Evolutionary conservation across 2,797 vertebrate genomes (phyloP).

Genomic region (Eremophila alpestris): DNA sequence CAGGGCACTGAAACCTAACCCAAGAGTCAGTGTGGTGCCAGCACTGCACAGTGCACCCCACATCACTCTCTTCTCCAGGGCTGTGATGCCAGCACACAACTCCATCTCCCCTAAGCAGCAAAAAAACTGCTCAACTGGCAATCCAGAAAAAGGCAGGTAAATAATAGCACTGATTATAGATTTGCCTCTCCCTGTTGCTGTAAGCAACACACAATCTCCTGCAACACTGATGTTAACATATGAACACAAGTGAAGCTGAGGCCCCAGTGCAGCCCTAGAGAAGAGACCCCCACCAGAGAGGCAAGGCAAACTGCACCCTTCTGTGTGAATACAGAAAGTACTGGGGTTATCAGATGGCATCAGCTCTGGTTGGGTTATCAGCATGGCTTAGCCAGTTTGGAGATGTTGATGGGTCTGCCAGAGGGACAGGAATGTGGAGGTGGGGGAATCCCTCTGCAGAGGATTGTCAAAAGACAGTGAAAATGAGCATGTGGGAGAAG

Average conservation of each 20-base stretch:
- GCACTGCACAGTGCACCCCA: accelerated
- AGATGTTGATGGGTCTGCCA: not conserved
- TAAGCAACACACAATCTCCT: not conserved
- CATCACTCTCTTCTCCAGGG: not conserved
- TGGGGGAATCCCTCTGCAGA: not conserved
- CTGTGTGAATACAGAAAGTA: not conserved
- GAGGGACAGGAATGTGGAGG: not conserved
- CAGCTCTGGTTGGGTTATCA: not conserved
- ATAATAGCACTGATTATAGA: not conserved
- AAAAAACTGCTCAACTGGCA: not conserved
- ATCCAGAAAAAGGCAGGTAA: not conserved
- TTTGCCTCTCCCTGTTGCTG: not conserved
- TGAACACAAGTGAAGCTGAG: not conserved
- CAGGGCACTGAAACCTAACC: not conserved
- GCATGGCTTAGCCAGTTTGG: not conserved
- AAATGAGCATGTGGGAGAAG: not conserved
- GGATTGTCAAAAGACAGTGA: not conserved
- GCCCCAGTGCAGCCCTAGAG: not conserved
- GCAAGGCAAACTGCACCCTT: not conserved
- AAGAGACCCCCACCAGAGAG: not conserved
- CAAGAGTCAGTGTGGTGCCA: not conserved
- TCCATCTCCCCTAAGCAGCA: not conserved
- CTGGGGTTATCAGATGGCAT: not conserved
- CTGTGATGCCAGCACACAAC: not conserved
- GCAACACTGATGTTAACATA: not conserved